Conservation (phyloP, 92 coral and sea anemone species). For the Plumapathes pennacea region DNA sequence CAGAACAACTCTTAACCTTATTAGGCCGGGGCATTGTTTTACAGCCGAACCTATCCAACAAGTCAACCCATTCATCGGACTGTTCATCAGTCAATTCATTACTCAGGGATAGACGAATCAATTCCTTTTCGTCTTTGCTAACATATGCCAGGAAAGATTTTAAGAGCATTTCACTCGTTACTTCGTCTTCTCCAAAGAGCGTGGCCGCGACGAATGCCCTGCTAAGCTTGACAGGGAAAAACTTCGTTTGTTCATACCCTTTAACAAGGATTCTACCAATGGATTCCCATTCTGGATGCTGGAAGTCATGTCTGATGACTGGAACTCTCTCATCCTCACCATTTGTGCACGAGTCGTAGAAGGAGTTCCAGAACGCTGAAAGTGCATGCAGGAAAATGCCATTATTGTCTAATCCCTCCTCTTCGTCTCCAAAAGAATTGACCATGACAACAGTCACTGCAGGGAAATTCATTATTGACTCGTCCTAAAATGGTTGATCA, state of each 20-base stretch:
- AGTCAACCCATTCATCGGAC: conserved; percentile 36
- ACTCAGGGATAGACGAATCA: conserved; percentile 14
- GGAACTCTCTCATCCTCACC: conserved; percentile 59
- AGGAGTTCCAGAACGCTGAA: conserved; percentile 46
- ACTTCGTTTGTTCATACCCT: conserved; percentile 31
- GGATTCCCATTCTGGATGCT: conserved; percentile 35
- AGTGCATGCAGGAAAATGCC: conserved; percentile 63
- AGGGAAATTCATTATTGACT: conserved; percentile 15
- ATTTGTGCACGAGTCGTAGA: conserved; percentile 45
- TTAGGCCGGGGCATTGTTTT: conserved; percentile 18
- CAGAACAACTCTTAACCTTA: conserved; percentile 13
- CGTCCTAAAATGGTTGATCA: conserved; percentile 48
- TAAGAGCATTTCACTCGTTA: conserved; percentile 17
- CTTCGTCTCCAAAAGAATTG: conserved; percentile 55
- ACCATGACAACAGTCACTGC: conserved; percentile 52
- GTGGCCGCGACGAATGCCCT: conserved; percentile 21
- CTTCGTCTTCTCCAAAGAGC: conserved; percentile 32
- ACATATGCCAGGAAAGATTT: conserved; percentile 36
- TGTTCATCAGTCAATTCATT: conserved; percentile 24
- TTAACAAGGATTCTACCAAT: conserved; percentile 41
- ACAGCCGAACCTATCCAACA: conserved; percentile 38
- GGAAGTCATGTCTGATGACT: conserved; percentile 49
- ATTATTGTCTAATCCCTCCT: conserved; percentile 47
- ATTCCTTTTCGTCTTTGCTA: conserved; percentile 51
- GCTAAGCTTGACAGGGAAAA: conserved; percentile 37